Base-by-base conservation (phyloP, 1,140 invertebrate genomes). In the Temnothorax longispinosus region DNA sequence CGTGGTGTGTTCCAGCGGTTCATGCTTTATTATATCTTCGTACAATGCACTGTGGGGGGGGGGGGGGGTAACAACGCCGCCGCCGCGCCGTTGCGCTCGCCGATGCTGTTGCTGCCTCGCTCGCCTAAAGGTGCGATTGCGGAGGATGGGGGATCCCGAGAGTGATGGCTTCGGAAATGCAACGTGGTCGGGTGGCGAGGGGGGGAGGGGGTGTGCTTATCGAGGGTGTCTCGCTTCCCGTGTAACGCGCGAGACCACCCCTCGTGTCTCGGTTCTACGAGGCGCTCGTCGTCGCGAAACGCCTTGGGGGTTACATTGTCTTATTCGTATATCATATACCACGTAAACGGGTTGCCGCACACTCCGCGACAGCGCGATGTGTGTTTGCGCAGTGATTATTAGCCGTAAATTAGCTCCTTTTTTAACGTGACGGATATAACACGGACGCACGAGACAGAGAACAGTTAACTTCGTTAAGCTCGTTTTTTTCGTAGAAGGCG, bases 1-100 rank as follows among this genome's bases (percentile, higher is more conserved):
- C 91, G 85, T 89, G 87, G 85, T 87, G 75, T 90, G 85, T 92
- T 93, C 90, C 90, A 93, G 88, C 91, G 90, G 85, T 91, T 93
- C 89, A 92, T 92, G 91, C 90, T 94, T 94, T 94, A 94, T 93
- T 94, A 93, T 92, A 87, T 92, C 88, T 91, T 93, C 91, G 88
- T 94, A 94, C 93, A 94, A 92, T 92, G 88, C 87, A 81, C 87
- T 85, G 86, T 78, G 54, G 27, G 4, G 41, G 41, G 27, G 32
- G 27, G 27, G n/a, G 41, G 27, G 32, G 27, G 27, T 27, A 67
- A 69, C 60, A 69, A 69, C 62, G 82, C 76, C 77, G 50, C 69
- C 72, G 15, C 50, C 50, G 50, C 15, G 3, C 38, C 38, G 74
- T 81, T 80, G 84, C 76, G 75, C 80, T 84, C 56, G 82, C 84